These are phyloP conservation scores for Laothoe populi DNA, from an alignment of 2,888 invertebrate species.

Conservation along the genomic window DNA sequence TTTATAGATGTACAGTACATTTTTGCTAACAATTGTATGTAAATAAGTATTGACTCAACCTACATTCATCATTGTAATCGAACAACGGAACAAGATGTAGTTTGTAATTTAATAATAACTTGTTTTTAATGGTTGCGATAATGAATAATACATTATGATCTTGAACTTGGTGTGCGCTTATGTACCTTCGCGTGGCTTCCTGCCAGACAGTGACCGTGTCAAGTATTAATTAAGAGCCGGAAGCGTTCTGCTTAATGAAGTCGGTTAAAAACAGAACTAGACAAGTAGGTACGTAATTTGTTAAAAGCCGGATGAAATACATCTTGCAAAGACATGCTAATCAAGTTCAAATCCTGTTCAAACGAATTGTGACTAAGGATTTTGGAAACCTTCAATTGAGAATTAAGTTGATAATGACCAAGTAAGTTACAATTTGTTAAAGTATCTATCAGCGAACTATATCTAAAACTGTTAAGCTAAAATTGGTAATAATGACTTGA, in stretches of 20 bases:
- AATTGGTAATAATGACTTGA: no score
- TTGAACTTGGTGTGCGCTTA: conserved; percentile 8
- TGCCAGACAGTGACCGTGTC: neutral
- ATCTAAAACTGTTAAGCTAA: no score
- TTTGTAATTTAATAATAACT: conserved; percentile 2
- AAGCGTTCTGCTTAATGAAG: conserved; percentile 12
- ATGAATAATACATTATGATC: conserved; percentile 16
- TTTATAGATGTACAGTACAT: no score
- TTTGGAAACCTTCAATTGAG: neutral
- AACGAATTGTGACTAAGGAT: neutral
- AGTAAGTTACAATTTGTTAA: neutral
- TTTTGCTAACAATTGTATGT: neutral
- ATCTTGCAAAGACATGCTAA: neutral
- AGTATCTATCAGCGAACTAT: no score
- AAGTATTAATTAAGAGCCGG: conserved; percentile 12
- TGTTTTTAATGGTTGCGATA: neutral
- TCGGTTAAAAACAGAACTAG: conserved; percentile 3
- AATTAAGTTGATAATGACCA: neutral
- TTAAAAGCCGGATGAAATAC: conserved; percentile 12
- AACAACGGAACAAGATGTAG: neutral
- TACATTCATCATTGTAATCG: neutral
- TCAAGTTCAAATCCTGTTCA: neutral
- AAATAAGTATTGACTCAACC: neutral
- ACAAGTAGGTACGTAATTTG: neutral
- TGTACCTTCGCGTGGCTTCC: conserved; percentile 5